These are phyloP conservation scores for Parauchenoglanis punctatus DNA, from an alignment of 2,797 vertebrate species.

Conservation along the genomic window DNA sequence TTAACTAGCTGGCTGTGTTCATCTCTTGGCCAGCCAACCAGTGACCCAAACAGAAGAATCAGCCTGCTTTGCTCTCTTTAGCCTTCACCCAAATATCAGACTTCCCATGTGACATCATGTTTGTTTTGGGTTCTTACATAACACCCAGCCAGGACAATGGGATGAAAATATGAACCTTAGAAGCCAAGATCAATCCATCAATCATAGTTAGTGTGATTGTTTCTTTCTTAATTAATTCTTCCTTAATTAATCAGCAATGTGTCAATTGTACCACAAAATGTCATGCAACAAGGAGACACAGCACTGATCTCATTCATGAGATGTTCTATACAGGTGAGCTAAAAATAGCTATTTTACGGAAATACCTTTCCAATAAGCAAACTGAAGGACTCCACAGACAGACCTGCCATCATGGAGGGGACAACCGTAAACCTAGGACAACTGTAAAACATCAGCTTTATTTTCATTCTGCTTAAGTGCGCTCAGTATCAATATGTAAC, in stretches of 20 bases:
- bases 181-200: constrained; percentile 3
- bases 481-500: constrained; percentile 13
- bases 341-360: constrained; percentile 30
- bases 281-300: neutral
- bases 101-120: constrained; percentile 10
- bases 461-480: neutral
- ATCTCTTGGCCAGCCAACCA: constrained; percentile 6
- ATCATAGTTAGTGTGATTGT: neutral
- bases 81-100: neutral
- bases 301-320: constrained; percentile 23
- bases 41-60: constrained; percentile 1
- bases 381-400: neutral
- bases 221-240: constrained; percentile 1
- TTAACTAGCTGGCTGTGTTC: constrained; percentile 26
- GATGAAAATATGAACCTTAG: neutral
- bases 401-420: neutral
- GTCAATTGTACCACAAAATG: too few species aligned
- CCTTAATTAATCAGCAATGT: neutral
- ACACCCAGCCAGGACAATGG: neutral
- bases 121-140: constrained; percentile 33
- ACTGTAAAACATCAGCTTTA: neutral
- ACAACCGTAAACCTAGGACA: neutral
- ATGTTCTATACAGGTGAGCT: neutral
- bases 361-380: constrained; percentile 1
- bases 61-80: neutral